These are phyloP conservation scores for Drosophila gaucha DNA, from an alignment of 2,888 invertebrate genomes.

Conservation along the genomic window DNA sequence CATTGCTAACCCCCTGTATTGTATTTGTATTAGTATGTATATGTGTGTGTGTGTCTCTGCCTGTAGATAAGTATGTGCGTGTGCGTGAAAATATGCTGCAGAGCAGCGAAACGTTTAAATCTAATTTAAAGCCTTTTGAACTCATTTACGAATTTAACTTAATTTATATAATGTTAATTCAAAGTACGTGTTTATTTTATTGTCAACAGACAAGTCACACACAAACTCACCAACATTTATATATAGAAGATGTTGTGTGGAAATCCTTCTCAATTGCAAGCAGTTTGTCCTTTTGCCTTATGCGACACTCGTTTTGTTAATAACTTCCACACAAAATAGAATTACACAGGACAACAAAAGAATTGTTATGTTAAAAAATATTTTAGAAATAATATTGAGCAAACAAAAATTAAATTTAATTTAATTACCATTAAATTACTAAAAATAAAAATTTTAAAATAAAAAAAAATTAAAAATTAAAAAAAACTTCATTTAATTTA, in stretches of 20 bases:
- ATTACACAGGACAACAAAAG: conserved; percentile 50
- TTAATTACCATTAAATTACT: too few relatives aligned
- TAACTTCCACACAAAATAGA: conserved; percentile 71
- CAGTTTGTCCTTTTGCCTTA: conserved; percentile 39
- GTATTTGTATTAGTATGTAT: background rate
- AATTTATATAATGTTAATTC: conserved; percentile 53
- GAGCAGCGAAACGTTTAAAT: conserved; percentile 21
- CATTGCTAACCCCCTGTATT: conserved; percentile 27
- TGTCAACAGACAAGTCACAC: conserved; percentile 16
- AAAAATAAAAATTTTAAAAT: too few relatives aligned
- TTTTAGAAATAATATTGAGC: background rate
- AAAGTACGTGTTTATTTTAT: conserved; percentile 55
- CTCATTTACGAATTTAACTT: conserved; percentile 40
- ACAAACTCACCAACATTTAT: conserved; percentile 11
- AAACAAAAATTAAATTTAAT: background rate
- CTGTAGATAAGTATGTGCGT: conserved; percentile 19
- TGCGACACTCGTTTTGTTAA: conserved; percentile 66
- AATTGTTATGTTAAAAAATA: background rate
- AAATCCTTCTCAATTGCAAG: conserved; percentile 9
- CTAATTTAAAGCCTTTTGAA: conserved; percentile 41
- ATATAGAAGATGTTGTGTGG: background rate
- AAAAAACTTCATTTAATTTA: background rate
- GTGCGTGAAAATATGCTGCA: conserved; percentile 72
- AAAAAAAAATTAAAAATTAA: too few relatives aligned
- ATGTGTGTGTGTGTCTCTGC: conserved; percentile 14